phyloP scores from a whole-genome alignment of 2,888 invertebrate species.

The Empis stercorea region DNA sequence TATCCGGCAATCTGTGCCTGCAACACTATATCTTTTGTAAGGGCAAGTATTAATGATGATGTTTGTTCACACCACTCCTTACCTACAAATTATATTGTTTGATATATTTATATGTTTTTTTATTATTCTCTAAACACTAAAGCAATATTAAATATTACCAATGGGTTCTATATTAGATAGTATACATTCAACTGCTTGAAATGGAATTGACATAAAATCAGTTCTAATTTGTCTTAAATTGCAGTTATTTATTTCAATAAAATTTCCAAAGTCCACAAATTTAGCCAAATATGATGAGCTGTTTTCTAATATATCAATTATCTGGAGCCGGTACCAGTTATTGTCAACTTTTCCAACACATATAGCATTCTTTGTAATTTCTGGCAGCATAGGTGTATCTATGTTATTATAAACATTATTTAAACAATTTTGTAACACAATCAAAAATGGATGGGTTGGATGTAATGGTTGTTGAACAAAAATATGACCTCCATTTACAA shows the following conservation, averaged over 20 bases:
- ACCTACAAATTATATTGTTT: neutral
- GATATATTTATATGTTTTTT: neutral
- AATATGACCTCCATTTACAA: slow-evolving; percentile 76
- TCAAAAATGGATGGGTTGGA: slow-evolving; percentile 77
- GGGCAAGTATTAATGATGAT: slow-evolving; percentile 11
- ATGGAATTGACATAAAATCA: slow-evolving; percentile 88
- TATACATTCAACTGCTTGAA: slow-evolving; percentile 93
- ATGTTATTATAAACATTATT: slow-evolving; percentile 64
- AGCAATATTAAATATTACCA: slow-evolving; percentile 40
- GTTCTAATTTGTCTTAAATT: slow-evolving; percentile 82
- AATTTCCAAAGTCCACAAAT: slow-evolving; percentile 94
- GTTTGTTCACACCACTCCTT: neutral
- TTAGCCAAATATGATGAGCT: slow-evolving; percentile 56
- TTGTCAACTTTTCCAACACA: slow-evolving; percentile 69
- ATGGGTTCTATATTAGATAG: slow-evolving; percentile 78
- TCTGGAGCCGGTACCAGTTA: slow-evolving; percentile 84
- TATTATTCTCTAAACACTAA: neutral
- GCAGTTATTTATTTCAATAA: slow-evolving; percentile 59
- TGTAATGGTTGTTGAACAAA: slow-evolving; percentile 94
- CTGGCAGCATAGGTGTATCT: slow-evolving; percentile 67
- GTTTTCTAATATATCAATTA: slow-evolving; percentile 46
- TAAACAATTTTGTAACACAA: slow-evolving; percentile 70
- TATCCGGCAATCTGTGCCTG: slow-evolving; percentile 83
- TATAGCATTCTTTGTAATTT: slow-evolving; percentile 64
- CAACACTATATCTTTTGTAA: slow-evolving; percentile 70